Evolutionary conservation across 2,797 vertebrate species (phyloP).

Genomic region (Chelon labrosus): DNA sequence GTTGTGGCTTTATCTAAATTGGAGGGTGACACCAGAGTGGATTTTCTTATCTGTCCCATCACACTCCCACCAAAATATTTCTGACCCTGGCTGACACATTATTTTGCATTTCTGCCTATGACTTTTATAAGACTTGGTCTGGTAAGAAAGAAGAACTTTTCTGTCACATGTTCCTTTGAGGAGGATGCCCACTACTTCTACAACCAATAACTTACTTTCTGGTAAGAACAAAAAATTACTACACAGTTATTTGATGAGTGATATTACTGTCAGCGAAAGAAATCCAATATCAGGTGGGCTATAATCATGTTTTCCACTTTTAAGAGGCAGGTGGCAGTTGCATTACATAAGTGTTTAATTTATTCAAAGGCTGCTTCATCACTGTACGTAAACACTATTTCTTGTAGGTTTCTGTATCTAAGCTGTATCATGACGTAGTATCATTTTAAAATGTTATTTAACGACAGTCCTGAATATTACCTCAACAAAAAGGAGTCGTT

Average conservation of each 20-base stretch:
- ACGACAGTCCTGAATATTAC: neutral
- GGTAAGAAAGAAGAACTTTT: too few species aligned
- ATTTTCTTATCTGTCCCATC: too few species aligned
- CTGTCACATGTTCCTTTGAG: too few species aligned
- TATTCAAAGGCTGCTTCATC: conserved; percentile 27
- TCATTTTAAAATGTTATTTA: neutral
- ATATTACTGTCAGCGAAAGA: neutral
- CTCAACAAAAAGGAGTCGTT: neutral
- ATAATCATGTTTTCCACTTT: conserved; percentile 24
- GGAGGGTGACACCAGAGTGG: too few species aligned
- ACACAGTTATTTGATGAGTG: neutral
- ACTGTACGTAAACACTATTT: neutral
- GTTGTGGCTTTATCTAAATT: too few species aligned
- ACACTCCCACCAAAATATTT: too few species aligned
- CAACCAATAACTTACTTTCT: too few species aligned
- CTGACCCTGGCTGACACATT: too few species aligned
- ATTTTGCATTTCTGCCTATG: too few species aligned
- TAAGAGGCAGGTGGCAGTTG: conserved; percentile 63
- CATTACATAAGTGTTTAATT: conserved; percentile 49
- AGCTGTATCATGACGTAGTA: neutral
- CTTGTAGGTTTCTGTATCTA: neutral
- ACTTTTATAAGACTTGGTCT: too few species aligned
- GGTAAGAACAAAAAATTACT: too few species aligned
- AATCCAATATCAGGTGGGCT: neutral
- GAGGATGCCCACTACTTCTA: too few species aligned